Evolutionary conservation across 2,113 vertebrate species (phyloP).

Genomic region (Heptranchias perlo): DNA sequence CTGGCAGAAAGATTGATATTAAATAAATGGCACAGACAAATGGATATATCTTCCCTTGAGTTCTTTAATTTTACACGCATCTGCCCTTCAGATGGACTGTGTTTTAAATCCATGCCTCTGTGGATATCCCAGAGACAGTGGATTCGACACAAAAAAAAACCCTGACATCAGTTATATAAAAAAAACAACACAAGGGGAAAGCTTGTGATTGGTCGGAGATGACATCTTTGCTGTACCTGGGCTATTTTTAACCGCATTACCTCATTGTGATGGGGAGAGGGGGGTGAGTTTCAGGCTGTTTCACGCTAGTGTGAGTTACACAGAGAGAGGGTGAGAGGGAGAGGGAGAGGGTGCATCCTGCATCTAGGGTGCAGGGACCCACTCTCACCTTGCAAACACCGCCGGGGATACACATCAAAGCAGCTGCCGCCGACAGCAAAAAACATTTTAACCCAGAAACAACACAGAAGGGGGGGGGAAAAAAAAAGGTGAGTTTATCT

Average conservation of each 20-base stretch:
- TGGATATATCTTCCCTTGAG: too few species aligned
- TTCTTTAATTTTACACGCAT: too few species aligned
- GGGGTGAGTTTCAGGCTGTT: not conserved
- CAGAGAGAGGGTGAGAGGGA: not conserved
- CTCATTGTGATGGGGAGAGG: not conserved
- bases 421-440: not conserved
- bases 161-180: slow-evolving; percentile 20
- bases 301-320: not conserved
- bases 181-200: slow-evolving; percentile 2
- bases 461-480: too few species aligned
- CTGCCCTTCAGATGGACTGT: not conserved
- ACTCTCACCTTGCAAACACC: not conserved
- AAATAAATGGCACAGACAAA: not conserved
- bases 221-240: slow-evolving; percentile 33
- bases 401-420: not conserved
- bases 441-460: too few species aligned
- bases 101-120: not conserved
- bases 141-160: not conserved
- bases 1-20: not conserved
- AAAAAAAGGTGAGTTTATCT: not conserved
- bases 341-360: not conserved
- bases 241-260: slow-evolving; percentile 32
- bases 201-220: not conserved
- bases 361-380: not conserved
- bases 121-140: not conserved